A percentile compares a stretch with the other conserved stretches of the same genome.
Conservation (phyloP, 2,888 invertebrate species). For the Chironomus tentans region DNA sequence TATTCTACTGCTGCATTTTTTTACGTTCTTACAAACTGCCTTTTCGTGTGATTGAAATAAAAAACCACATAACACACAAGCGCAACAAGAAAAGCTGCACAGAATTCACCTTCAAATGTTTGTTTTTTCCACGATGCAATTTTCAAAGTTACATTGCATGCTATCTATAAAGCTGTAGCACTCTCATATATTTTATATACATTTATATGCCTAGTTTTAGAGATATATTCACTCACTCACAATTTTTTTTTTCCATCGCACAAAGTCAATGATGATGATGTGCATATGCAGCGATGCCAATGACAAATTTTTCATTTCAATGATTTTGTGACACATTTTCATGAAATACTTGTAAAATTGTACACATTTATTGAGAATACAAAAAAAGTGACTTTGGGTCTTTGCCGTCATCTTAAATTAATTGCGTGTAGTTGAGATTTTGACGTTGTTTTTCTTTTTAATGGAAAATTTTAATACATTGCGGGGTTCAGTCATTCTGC, state of each 20-base stretch:
- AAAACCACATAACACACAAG: conserved; percentile 17
- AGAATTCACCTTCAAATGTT: conserved; percentile 27
- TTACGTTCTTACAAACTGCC: background rate
- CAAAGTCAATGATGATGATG: conserved; percentile 22
- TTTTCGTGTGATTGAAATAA: conserved; percentile 12
- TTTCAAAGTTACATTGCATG: background rate
- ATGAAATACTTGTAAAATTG: too few species aligned
- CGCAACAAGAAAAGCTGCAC: conserved; percentile 5
- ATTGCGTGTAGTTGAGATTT: too few species aligned
- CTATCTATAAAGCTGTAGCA: background rate
- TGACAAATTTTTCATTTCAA: conserved; percentile 22
- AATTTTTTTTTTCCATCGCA: conserved; percentile 18
- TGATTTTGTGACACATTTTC: conserved; percentile 25
- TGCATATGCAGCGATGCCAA: conserved; percentile 7
- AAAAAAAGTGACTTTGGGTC: too few species aligned
- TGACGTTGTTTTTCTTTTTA: too few species aligned
- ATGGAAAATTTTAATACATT: too few species aligned
- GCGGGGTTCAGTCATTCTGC: too few species aligned
- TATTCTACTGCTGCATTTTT: background rate
- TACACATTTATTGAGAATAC: too few species aligned
- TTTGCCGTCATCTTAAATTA: too few species aligned
- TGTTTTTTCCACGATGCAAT: conserved; percentile 22
- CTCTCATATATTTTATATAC: background rate
- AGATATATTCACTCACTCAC: background rate
- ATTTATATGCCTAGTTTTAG: background rate